A percentile compares a stretch with the other conserved stretches of the same genome.
Conservation (phyloP, 2,113 vertebrate genomes). For the Clarias magur region DNA sequence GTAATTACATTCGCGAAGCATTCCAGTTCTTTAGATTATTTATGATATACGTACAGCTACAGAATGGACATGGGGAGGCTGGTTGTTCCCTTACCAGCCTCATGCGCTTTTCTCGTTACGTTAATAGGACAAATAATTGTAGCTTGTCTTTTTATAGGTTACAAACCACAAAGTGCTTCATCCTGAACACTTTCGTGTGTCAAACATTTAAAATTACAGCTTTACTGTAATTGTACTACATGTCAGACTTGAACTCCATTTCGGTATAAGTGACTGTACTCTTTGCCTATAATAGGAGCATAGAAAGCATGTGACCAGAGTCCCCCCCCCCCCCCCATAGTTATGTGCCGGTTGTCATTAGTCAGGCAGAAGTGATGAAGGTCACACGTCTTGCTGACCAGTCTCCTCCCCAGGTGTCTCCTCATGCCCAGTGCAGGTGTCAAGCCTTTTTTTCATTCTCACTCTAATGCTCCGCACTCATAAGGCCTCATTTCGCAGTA, state of each 20-base stretch:
- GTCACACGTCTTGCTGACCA: not conserved
- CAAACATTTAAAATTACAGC: not conserved
- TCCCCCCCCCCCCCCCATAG: not conserved
- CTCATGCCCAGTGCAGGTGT: conserved; percentile 32
- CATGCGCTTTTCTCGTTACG: not conserved
- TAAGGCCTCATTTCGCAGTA: not conserved
- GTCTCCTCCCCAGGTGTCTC: conserved; percentile 24
- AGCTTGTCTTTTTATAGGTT: not conserved
- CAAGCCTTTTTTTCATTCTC: conserved; percentile 3
- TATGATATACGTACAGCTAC: not conserved
- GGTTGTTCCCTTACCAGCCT: too few relatives aligned
- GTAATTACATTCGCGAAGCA: too few relatives aligned
- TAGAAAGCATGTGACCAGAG: not conserved
- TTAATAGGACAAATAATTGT: not conserved
- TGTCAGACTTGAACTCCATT: not conserved
- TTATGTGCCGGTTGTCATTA: conserved; percentile 6
- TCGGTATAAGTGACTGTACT: not conserved
- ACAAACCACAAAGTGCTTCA: not conserved
- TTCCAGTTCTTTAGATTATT: not conserved
- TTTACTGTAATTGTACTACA: not conserved
- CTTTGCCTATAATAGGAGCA: not conserved
- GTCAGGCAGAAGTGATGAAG: conserved; percentile 5
- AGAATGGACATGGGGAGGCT: not conserved
- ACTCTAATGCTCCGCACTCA: not conserved
- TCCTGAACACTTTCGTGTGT: not conserved